These are phyloP conservation scores for Pseudorasbora parva DNA, from an alignment of 2,113 vertebrate genomes.

Conservation along the genomic window DNA sequence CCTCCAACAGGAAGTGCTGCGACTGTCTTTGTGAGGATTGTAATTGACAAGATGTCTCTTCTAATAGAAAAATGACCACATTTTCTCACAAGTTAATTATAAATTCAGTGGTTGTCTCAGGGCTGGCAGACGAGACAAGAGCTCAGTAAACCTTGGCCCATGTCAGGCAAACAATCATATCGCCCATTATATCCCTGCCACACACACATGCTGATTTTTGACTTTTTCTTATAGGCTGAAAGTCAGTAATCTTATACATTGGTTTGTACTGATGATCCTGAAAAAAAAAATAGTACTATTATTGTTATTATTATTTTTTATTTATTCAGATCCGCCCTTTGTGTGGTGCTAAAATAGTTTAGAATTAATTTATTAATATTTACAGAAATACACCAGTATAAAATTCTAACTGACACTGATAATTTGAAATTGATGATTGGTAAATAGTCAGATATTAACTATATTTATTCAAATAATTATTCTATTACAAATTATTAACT, in stretches of 20 bases:
- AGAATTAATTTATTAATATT: background rate
- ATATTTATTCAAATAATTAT: background rate
- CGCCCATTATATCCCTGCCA: constrained; percentile 12
- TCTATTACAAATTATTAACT: no score
- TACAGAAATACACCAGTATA: background rate
- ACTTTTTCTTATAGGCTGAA: constrained; percentile 34
- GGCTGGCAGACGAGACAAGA: constrained; percentile 67
- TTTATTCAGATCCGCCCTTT: background rate
- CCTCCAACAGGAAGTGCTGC: constrained; percentile 80
- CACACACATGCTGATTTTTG: constrained; percentile 24
- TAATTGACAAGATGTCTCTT: constrained; percentile 85
- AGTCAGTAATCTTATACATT: background rate
- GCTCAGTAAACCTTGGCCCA: constrained; percentile 77
- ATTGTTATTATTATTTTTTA: background rate
- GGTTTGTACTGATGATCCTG: background rate
- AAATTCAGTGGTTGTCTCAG: constrained; percentile 75
- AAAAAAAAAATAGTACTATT: background rate
- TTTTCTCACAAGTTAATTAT: constrained; percentile 79
- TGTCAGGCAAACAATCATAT: constrained; percentile 63
- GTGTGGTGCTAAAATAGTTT: background rate
- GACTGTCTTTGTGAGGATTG: constrained; percentile 78
- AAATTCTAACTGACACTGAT: background rate
- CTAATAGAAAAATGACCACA: constrained; percentile 81
- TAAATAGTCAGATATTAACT: background rate
- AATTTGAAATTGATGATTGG: background rate